These are phyloP conservation scores for Rhagoletis pomonella DNA, from an alignment of 1,140 invertebrate species.

Conservation along the genomic window DNA sequence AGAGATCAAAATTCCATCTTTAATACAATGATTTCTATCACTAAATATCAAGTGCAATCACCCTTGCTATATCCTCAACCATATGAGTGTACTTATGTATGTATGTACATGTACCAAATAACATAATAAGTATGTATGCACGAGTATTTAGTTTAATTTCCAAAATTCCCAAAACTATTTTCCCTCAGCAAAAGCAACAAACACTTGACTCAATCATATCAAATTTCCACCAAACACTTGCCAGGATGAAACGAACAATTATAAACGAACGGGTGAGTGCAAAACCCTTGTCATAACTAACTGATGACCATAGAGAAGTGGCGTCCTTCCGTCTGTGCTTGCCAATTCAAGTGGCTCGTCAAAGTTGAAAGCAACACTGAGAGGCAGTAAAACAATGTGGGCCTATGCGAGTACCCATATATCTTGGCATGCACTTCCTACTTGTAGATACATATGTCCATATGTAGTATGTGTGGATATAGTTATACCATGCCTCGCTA, in stretches of 20 bases:
- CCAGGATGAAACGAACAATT: conserved; percentile 38
- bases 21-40: background rate
- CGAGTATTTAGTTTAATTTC: background rate
- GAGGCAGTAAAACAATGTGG: background rate
- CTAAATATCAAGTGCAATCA: background rate
- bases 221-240: conserved; percentile 60
- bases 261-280: conserved; percentile 43
- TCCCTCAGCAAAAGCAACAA: conserved; percentile 63
- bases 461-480: background rate
- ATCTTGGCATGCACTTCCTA: background rate
- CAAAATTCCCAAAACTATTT: conserved; percentile 70
- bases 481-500: too few relatives aligned
- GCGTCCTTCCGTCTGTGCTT: background rate
- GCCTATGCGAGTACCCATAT: background rate
- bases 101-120: too few relatives aligned
- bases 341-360: background rate
- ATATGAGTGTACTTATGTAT: background rate
- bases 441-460: background rate
- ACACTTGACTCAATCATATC: conserved; percentile 72
- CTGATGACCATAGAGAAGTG: background rate
- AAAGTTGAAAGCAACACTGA: background rate
- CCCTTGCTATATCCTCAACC: background rate
- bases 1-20: too few relatives aligned
- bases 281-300: conserved; percentile 47
- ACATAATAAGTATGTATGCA: too few relatives aligned